phyloP scores from a whole-genome alignment of 2,113 vertebrate species.

The Stomatorhinus ivindoensis region DNA sequence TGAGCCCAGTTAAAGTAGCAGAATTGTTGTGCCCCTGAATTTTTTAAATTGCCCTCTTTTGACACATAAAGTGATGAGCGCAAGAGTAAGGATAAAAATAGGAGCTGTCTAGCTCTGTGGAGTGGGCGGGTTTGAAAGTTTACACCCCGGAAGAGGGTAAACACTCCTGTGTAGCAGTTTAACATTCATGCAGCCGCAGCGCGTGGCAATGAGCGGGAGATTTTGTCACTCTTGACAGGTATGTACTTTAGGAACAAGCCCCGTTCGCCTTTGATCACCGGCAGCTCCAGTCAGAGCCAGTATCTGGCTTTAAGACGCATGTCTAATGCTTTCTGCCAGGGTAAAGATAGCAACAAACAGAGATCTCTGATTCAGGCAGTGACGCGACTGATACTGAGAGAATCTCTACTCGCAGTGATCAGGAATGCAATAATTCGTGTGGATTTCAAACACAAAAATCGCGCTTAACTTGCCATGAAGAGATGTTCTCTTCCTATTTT shows the following conservation, averaged over 20 bases:
- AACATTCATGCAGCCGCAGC: slow-evolving; percentile 16
- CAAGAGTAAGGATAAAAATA: slow-evolving; percentile 23
- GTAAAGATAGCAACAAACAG: slow-evolving; percentile 20
- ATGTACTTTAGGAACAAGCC: slow-evolving; percentile 25
- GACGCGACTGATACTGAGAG: not conserved
- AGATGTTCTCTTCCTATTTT: not conserved
- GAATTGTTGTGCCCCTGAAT: slow-evolving; percentile 17
- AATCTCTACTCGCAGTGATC: slow-evolving; percentile 8
- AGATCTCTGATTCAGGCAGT: not conserved
- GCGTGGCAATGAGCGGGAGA: not conserved
- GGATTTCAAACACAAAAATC: slow-evolving; percentile 9
- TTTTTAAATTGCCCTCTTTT: slow-evolving; percentile 22
- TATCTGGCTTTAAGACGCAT: slow-evolving; percentile 8
- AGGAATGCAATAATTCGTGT: slow-evolving; percentile 15
- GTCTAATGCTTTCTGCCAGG: slow-evolving; percentile 18
- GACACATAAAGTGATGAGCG: slow-evolving; percentile 17
- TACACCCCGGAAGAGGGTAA: slow-evolving; percentile 20
- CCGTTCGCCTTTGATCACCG: slow-evolving; percentile 14
- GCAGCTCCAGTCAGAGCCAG: slow-evolving; percentile 9
- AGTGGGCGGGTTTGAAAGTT: slow-evolving; percentile 23
- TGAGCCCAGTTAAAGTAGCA: slow-evolving; percentile 14
- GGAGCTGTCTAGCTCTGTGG: slow-evolving; percentile 12
- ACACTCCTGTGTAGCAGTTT: slow-evolving; percentile 23
- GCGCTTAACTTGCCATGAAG: not conserved
- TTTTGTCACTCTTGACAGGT: slow-evolving; percentile 26